Percentiles rank a stretch among this genome's conserved stretches.
Conservation (phyloP, 2,888 invertebrate genomes). For the Cosmopolites sordidus region DNA sequence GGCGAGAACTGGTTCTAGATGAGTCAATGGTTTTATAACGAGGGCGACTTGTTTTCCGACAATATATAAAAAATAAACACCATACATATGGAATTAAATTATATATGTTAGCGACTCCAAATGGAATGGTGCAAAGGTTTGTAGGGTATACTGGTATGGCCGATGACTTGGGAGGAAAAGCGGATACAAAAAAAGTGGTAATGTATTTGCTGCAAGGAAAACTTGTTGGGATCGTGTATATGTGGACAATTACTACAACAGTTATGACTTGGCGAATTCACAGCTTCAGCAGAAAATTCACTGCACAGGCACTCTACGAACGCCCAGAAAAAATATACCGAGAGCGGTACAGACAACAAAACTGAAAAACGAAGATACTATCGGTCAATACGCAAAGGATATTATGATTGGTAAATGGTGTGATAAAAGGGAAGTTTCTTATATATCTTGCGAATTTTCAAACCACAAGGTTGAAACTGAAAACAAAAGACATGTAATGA, state of each 20-base stretch:
- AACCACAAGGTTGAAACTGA: slow-evolving; percentile 10
- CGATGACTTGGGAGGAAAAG: slow-evolving; percentile 34
- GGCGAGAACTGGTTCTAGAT: slow-evolving; percentile 27
- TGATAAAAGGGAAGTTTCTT: slow-evolving; percentile 36
- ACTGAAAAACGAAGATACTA: slow-evolving; percentile 29
- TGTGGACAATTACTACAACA: slow-evolving; percentile 34
- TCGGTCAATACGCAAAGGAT: slow-evolving; percentile 28
- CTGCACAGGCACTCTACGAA: slow-evolving; percentile 41
- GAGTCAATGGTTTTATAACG: slow-evolving; percentile 33
- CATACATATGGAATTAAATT: slow-evolving; percentile 41
- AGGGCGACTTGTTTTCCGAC: slow-evolving; percentile 30
- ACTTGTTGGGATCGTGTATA: slow-evolving; percentile 29
- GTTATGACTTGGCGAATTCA: slow-evolving; percentile 21
- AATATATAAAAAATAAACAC: slow-evolving; percentile 40
- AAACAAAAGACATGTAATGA: slow-evolving; percentile 25
- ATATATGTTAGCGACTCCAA: slow-evolving; percentile 33
- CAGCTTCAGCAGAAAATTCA: slow-evolving; percentile 31
- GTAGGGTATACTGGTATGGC: slow-evolving; percentile 35
- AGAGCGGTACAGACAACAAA: slow-evolving; percentile 26
- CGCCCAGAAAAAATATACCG: slow-evolving; percentile 25
- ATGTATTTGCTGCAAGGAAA: slow-evolving; percentile 26
- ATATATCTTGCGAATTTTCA: slow-evolving; percentile 34
- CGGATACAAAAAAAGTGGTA: slow-evolving; percentile 26
- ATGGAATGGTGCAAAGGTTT: slow-evolving; percentile 33
- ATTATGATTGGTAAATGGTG: slow-evolving; percentile 37